These are phyloP conservation scores for Papilio protenor DNA, from an alignment of 2,888 invertebrate genomes.

Conservation along the genomic window DNA sequence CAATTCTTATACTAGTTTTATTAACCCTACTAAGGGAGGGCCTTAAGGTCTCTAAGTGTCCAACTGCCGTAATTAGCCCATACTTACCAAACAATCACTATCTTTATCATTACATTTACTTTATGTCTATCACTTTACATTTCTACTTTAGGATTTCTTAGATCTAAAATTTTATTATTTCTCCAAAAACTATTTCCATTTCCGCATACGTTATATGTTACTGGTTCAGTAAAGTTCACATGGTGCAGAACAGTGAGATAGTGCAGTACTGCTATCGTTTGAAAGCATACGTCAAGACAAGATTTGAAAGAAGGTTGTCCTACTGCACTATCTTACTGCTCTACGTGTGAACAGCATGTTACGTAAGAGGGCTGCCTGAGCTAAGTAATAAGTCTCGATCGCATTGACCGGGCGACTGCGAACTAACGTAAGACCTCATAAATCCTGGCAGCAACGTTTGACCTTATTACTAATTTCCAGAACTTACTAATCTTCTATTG, in stretches of 20 bases:
- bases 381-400: slow-evolving; percentile 18
- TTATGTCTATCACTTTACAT: background rate
- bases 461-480: slow-evolving; percentile 5
- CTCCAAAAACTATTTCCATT: background rate
- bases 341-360: background rate
- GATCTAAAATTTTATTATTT: background rate
- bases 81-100: no score
- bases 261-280: background rate
- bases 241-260: no score
- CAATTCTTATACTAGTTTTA: no score
- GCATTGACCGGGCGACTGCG: slow-evolving; percentile 13
- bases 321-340: background rate
- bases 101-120: no score
- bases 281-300: no score
- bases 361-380: slow-evolving; percentile 3
- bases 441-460: slow-evolving; percentile 3
- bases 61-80: no score
- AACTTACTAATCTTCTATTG: slow-evolving; percentile 13
- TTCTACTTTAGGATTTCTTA: background rate
- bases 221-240: background rate
- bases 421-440: slow-evolving; percentile 14
- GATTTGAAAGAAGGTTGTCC: background rate
- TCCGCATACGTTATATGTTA: background rate
- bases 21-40: no score
- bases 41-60: no score